Percentiles rank a stretch among this genome's conserved stretches.
Conservation (phyloP, 2,888 invertebrate genomes). For the Diadegma fenestrale region DNA sequence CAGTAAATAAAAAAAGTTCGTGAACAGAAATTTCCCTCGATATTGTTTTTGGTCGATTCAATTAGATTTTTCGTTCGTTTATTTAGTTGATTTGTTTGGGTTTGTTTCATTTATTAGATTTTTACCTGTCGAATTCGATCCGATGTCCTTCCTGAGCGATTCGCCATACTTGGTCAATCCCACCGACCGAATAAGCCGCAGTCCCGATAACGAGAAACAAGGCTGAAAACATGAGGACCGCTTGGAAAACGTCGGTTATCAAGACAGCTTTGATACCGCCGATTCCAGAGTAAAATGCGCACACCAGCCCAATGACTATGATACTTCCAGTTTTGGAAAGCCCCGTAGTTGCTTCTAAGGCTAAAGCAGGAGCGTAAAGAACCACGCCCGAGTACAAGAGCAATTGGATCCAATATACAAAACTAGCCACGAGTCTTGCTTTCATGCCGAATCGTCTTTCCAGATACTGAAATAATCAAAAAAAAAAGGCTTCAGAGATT, state of each 20-base stretch:
- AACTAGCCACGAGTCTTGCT: constrained; percentile 91
- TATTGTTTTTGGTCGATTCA: neutral
- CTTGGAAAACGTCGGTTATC: constrained; percentile 94
- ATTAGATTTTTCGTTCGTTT: no score
- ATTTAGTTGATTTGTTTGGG: no score
- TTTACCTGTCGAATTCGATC: constrained; percentile 89
- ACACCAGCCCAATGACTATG: constrained; percentile 90
- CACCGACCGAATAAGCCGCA: constrained; percentile 90
- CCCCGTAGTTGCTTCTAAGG: constrained; percentile 94
- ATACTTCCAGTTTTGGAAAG: constrained; percentile 90
- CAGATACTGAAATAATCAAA: constrained; percentile 90
- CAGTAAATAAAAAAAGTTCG: no score
- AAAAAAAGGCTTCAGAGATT: no score
- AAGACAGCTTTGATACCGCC: constrained; percentile 97
- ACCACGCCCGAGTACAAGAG: constrained; percentile 96
- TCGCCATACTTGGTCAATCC: constrained; percentile 90
- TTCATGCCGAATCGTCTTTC: constrained; percentile 93
- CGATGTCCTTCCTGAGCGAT: constrained; percentile 90
- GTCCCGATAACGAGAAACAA: constrained; percentile 92
- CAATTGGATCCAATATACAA: constrained; percentile 95
- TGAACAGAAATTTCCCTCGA: no score
- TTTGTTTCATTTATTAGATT: neutral
- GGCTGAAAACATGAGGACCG: constrained; percentile 93
- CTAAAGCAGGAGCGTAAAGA: constrained; percentile 96
- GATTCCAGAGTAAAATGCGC: constrained; percentile 94